Evolutionary conservation across 1,140 invertebrate species (phyloP), one percentile per base, ranked within the genome.

Genomic region (Nebria ingens): DNA sequence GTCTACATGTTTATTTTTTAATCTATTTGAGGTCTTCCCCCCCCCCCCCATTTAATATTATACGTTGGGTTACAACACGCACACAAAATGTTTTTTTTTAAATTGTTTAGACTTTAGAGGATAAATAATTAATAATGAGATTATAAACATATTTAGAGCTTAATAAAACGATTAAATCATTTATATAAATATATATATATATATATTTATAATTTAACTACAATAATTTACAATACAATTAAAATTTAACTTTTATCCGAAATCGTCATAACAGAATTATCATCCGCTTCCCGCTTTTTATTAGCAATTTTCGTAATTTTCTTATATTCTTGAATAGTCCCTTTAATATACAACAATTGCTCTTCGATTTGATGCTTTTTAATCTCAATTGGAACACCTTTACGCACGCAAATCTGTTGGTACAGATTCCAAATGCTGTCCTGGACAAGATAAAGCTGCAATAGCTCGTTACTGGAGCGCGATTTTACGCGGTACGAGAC

Each of bases 341-440:
- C 61, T 57, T 72, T 73, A 2, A 75, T 72, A 4, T 66, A 56
- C 2, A 67, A 22, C 29, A 74, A 51, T 52, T 74, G 72, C 25
- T 69, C 61, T 51, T 73, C 67, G 20, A 69, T 42, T 21, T 74
- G 64, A n/a, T 70, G 57, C 13, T 60, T 62, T 29, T 61, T 59
- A 0, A 68, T 55, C 2, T 62, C 53, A 1, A 61, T 21, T 9
- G 64, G 53, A 11, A 67, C 52, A 19, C 56, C 62, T 53, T 68
- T 68, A 21, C 67, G 62, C 45, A 65, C 65, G 55, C 71, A 72
- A 34, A 74, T 71, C 51, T 72, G 69, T 29, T 64, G 62, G 60
- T 72, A 75, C 40, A 75, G 62, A 56, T 72, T 74, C 70, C 70
- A 74, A 20, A 71, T 69, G 51, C 63, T 68, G 3, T 54, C 61